These are phyloP conservation scores for Nephrotoma flavescens DNA, from an alignment of 2,888 invertebrate genomes.

Conservation along the genomic window DNA sequence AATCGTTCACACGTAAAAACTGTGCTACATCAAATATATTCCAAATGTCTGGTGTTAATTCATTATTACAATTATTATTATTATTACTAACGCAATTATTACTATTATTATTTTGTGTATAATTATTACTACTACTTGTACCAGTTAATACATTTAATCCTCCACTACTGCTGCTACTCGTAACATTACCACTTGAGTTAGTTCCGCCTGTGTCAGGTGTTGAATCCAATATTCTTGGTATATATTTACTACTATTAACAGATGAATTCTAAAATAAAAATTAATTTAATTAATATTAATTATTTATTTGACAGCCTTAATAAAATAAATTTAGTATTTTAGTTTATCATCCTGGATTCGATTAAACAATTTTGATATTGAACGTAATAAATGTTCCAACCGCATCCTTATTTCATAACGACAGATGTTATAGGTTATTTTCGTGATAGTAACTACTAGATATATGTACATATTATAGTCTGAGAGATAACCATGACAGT, in stretches of 20 bases:
- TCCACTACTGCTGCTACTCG: slow-evolving; percentile 12
- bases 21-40: slow-evolving; percentile 73
- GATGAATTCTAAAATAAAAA: slow-evolving; percentile 27
- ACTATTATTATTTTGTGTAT: background rate
- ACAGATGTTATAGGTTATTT: no score
- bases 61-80: slow-evolving; percentile 11
- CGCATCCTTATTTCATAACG: no score
- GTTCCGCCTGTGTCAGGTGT: slow-evolving; percentile 23
- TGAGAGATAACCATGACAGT: no score
- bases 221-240: slow-evolving; percentile 34
- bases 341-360: no score
- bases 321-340: no score
- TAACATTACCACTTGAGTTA: slow-evolving; percentile 8
- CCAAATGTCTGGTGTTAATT: slow-evolving; percentile 53
- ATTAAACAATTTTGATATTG: no score
- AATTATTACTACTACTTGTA: slow-evolving; percentile 6
- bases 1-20: slow-evolving; percentile 80
- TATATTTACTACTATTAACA: slow-evolving; percentile 37
- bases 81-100: background rate
- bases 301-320: background rate
- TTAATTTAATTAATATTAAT: slow-evolving; percentile 3
- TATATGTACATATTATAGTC: no score
- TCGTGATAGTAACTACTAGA: no score
- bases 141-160: slow-evolving; percentile 3
- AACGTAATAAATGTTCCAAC: no score